Conservation (phyloP, 2,888 invertebrate genomes). For the Bombylius discolor region DNA sequence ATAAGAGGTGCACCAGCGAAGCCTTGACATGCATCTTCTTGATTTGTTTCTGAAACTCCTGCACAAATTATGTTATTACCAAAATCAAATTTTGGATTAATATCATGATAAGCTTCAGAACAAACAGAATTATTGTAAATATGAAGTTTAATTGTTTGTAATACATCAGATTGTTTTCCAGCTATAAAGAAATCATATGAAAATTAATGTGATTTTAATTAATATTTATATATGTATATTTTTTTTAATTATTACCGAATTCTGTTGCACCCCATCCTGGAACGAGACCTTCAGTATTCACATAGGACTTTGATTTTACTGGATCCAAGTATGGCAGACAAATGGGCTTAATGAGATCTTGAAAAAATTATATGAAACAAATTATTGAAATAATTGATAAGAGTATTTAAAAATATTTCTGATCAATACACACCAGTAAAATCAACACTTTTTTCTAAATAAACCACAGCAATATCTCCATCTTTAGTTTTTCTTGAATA, state of each 20-base stretch:
- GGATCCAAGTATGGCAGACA: slow-evolving; percentile 41
- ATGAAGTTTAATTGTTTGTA: slow-evolving; percentile 60
- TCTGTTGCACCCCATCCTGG: slow-evolving; percentile 41
- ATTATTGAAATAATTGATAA: too few relatives aligned
- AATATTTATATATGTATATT: neutral
- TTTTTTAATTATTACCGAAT: slow-evolving; percentile 9
- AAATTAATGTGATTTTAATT: too few relatives aligned
- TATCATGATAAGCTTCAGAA: slow-evolving; percentile 25
- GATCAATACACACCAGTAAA: slow-evolving; percentile 40
- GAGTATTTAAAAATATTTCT: neutral
- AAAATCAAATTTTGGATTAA: slow-evolving; percentile 20
- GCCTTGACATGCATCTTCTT: slow-evolving; percentile 35
- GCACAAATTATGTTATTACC: slow-evolving; percentile 27
- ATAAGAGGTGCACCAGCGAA: slow-evolving; percentile 37
- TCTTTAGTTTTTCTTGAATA: slow-evolving; percentile 38
- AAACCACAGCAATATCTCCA: slow-evolving; percentile 69
- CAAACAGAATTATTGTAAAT: slow-evolving; percentile 53
- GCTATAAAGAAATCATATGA: slow-evolving; percentile 34
- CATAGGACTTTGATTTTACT: slow-evolving; percentile 34
- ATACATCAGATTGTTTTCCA: slow-evolving; percentile 49
- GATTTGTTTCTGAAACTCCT: slow-evolving; percentile 19
- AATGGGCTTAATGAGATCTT: slow-evolving; percentile 57
- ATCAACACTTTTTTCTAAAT: slow-evolving; percentile 42
- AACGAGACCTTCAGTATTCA: slow-evolving; percentile 40
- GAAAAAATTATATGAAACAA: slow-evolving; percentile 21